Conservation (phyloP, 2,888 invertebrate species). For the Chrysolina haemoptera region DNA sequence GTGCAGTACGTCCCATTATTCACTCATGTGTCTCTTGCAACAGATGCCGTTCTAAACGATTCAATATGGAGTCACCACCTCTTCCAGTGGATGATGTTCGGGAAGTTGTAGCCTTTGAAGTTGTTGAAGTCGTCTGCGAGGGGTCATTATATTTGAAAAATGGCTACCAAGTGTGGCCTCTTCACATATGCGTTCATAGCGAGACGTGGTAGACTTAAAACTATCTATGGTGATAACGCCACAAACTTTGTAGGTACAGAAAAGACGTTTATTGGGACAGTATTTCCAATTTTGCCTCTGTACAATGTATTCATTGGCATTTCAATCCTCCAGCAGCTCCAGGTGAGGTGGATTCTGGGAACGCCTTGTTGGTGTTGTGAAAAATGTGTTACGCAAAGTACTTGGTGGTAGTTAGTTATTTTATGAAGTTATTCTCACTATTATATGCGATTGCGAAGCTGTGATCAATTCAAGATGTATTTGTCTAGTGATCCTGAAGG, state of each 20-base stretch:
- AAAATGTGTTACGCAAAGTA: too few species aligned
- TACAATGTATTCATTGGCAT: constrained; percentile 53
- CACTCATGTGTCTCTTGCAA: background rate
- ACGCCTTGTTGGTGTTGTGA: too few species aligned
- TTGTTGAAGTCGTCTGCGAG: background rate
- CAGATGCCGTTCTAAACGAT: background rate
- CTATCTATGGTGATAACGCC: too few species aligned
- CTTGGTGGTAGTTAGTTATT: too few species aligned
- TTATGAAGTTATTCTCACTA: constrained; percentile 55
- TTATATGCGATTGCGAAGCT: too few species aligned
- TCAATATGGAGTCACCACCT: background rate
- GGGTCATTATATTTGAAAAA: constrained; percentile 58
- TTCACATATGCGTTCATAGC: constrained; percentile 37
- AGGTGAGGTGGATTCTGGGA: constrained; percentile 69
- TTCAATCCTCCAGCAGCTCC: constrained; percentile 65
- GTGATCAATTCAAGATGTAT: too few species aligned
- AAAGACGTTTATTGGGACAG: constrained; percentile 38
- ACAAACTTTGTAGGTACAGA: too few species aligned
- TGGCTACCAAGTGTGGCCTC: constrained; percentile 41
- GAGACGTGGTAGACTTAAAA: too few species aligned
- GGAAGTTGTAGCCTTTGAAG: constrained; percentile 44
- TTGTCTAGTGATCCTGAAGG: too few species aligned
- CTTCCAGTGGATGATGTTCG: constrained; percentile 46
- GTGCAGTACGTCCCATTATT: background rate
- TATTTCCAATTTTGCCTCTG: constrained; percentile 44